Evolutionary conservation across 2,888 invertebrate species (phyloP).

Genomic region (Macropis europaea): DNA sequence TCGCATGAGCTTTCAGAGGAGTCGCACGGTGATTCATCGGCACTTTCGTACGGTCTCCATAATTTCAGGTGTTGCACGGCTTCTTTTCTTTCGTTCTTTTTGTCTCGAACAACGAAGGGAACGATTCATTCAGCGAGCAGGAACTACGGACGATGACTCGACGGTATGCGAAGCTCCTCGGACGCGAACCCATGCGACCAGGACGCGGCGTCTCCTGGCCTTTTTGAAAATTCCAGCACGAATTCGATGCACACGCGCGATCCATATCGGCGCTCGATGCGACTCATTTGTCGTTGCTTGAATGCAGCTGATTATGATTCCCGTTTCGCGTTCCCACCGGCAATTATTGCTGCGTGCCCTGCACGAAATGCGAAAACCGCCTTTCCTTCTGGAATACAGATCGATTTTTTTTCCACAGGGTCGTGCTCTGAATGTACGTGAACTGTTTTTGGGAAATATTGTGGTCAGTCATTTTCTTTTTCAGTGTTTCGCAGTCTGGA

Average conservation of each 20-base stretch:
- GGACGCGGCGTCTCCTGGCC: background rate
- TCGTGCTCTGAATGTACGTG: no score
- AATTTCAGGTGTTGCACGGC: slow-evolving; percentile 33
- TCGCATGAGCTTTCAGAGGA: no score
- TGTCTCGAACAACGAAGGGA: slow-evolving; percentile 14
- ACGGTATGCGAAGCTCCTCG: slow-evolving; percentile 52
- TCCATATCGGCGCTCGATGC: slow-evolving; percentile 9
- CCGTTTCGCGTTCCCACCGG: slow-evolving; percentile 24
- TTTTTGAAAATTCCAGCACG: slow-evolving; percentile 22
- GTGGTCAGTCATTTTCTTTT: no score
- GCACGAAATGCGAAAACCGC: slow-evolving; percentile 23
- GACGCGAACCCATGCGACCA: slow-evolving; percentile 1
- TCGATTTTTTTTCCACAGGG: slow-evolving; percentile 13
- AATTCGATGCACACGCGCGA: slow-evolving; percentile 17
- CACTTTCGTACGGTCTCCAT: background rate
- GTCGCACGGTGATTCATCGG: slow-evolving; percentile 34
- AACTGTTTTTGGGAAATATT: no score
- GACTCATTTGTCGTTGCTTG: slow-evolving; percentile 27
- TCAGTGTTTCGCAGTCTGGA: no score
- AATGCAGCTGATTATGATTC: slow-evolving; percentile 8
- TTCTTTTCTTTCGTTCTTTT: background rate
- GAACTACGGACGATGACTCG: slow-evolving; percentile 57
- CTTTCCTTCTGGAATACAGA: background rate
- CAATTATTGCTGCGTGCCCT: slow-evolving; percentile 36
- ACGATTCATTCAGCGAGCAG: slow-evolving; percentile 50